Percentiles rank a stretch among this genome's conserved stretches.
phyloP scores from a whole-genome alignment of 2,797 vertebrate species.

The Pseudomugil gertrudae region DNA sequence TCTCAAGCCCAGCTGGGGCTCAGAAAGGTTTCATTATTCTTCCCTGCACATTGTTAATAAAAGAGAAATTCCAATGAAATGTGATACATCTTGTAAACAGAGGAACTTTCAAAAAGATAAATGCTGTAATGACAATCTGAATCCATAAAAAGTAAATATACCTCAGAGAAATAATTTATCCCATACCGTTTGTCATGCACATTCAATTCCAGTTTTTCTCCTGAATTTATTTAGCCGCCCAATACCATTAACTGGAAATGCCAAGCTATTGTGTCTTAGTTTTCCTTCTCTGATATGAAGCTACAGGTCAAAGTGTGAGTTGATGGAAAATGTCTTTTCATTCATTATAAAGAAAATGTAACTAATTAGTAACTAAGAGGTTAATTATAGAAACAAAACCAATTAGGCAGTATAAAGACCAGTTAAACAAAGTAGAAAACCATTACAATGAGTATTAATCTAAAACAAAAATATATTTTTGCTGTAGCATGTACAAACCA shows the following conservation, averaged over 20 bases:
- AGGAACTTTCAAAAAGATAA: constrained; percentile 32
- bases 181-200: background rate
- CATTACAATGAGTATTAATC: background rate
- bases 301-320: background rate
- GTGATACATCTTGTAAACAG: constrained; percentile 19
- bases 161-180: background rate
- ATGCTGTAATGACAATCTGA: constrained; percentile 18
- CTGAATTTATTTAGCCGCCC: background rate
- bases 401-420: background rate
- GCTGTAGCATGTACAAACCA: background rate
- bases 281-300: background rate
- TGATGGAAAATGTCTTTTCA: background rate
- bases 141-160: constrained; percentile 12
- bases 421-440: background rate
- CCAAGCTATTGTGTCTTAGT: background rate
- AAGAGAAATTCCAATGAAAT: constrained; percentile 32
- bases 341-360: background rate
- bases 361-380: background rate
- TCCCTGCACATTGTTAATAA: constrained; percentile 24
- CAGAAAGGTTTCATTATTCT: constrained; percentile 14
- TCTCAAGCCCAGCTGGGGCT: constrained; percentile 2
- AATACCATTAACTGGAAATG: background rate
- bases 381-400: background rate
- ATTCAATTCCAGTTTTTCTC: background rate
- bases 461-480: background rate